These are phyloP conservation scores for Stegodyphus mimosarum DNA, from an alignment of 1,140 invertebrate species.

Conservation along the genomic window DNA sequence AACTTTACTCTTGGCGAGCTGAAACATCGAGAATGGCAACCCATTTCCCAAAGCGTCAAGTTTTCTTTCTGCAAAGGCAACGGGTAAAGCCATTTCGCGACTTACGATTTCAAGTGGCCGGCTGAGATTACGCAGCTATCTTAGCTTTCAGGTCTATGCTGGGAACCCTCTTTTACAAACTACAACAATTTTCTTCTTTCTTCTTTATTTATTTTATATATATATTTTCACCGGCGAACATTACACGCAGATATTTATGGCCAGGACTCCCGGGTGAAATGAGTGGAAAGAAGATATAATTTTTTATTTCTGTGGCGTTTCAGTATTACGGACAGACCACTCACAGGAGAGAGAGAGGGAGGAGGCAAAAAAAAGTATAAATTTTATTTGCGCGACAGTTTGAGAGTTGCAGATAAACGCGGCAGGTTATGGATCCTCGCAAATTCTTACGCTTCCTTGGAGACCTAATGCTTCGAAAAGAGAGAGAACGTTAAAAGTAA, in stretches of 20 bases:
- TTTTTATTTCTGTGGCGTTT: conserved; percentile 28
- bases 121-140: conserved; percentile 53
- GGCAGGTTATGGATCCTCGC: conserved; percentile 47
- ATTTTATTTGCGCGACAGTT: conserved; percentile 59
- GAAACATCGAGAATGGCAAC: conserved; percentile 3
- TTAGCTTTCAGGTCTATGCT: conserved; percentile 22
- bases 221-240: conserved; percentile 27
- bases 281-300: conserved; percentile 59
- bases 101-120: conserved; percentile 53
- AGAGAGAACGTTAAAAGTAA: conserved; percentile 13
- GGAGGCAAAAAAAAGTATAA: conserved; percentile 40
- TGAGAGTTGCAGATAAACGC: conserved; percentile 55
- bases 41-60: conserved; percentile 35
- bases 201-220: conserved; percentile 39
- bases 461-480: conserved; percentile 30
- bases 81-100: conserved; percentile 33
- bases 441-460: conserved; percentile 50
- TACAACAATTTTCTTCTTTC: conserved; percentile 29
- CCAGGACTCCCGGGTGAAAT: conserved; percentile 46
- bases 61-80: conserved; percentile 13
- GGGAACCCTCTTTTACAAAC: conserved; percentile 44
- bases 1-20: not conserved
- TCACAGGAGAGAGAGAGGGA: not conserved
- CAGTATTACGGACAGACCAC: not conserved
- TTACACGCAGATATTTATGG: conserved; percentile 56